Evolutionary conservation across 2,113 vertebrate genomes (phyloP).

Genomic region (Podocnemis expansa): DNA sequence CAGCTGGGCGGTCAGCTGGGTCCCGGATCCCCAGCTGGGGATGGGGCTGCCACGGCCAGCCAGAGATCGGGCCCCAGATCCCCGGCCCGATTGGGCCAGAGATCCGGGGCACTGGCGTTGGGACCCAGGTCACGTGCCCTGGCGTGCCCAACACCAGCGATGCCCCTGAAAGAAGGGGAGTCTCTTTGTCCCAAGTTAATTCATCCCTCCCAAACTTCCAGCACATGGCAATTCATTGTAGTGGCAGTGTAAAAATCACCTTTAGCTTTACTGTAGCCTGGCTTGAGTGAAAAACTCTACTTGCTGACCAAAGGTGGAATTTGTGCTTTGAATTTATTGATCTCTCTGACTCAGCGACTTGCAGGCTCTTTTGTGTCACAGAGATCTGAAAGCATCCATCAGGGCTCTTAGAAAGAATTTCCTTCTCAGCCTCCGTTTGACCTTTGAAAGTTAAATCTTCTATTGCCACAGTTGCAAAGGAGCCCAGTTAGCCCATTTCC

Average conservation of each 20-base stretch:
- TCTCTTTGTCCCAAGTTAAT: neutral
- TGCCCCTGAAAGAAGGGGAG: neutral
- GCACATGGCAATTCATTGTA: neutral
- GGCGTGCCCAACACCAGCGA: too few relatives aligned
- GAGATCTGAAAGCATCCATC: fast-evolving
- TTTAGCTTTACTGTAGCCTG: neutral
- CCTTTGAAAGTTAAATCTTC: neutral
- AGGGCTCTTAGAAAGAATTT: neutral
- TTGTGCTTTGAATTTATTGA: fast-evolving
- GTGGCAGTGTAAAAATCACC: neutral
- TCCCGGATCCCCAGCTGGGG: too few relatives aligned
- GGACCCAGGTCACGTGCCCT: too few relatives aligned
- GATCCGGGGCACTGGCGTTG: too few relatives aligned
- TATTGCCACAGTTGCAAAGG: neutral
- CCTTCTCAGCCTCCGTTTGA: neutral
- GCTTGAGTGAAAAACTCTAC: too few relatives aligned
- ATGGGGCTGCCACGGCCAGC: too few relatives aligned
- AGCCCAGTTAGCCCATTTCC: neutral
- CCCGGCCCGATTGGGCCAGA: too few relatives aligned
- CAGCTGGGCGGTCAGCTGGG: too few relatives aligned
- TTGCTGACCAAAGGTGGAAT: fast-evolving
- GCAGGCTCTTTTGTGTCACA: fast-evolving
- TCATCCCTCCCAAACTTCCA: neutral
- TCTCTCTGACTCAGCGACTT: neutral
- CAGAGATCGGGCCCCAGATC: too few relatives aligned